Evolutionary conservation across 2,797 vertebrate genomes (phyloP), one percentile per base, ranked within the genome.

Genomic region (Lateolabrax maculatus): DNA sequence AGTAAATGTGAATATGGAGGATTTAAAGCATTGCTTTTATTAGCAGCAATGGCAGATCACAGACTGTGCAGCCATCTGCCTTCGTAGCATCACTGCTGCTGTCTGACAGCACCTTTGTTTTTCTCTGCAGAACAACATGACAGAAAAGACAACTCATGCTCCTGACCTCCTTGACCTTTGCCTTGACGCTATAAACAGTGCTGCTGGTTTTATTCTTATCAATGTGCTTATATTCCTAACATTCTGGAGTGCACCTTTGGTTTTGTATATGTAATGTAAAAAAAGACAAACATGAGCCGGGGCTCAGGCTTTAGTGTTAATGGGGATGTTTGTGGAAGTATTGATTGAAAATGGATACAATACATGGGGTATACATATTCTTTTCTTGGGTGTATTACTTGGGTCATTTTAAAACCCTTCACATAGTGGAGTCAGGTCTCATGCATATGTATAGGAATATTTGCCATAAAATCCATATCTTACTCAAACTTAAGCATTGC

Each of bases 21-120:
- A 76, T 64, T 63, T 62, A 76, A 74, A 76, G 62, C 48, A 9
- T 11, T 52, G 48, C 19, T 46, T 61, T 78, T 46, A 51, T 72
- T 27, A 84, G 43, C 64, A 74, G 64, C 44, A 48, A 64, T n/a
- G 64, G 52, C 76, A 79, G 74, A 71, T 79, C 51, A 21, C 90
- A 91, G 83, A 84, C 88, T 88, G 84, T 74, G 83, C 64, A 78
- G 67, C 92, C 90, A 92, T 93, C 92, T 93, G 90, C 75, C 60
- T 87, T 29, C 2, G 8, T 18, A 75, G 81, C 76, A 78, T 60
- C 79, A 51, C 63, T 65, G 75, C 79, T 85, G 65, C 61, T 81
- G 75, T 87, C 62, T 87, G 88, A 90, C 79, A 76, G 75, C 68
- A 51, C 44, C 72, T 79, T 74, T 83, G 55, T 65, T 84, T 77